A percentile compares a stretch with the other conserved stretches of the same genome.
These are phyloP conservation scores for Ceyx melanurus DNA, from an alignment of 2,113 vertebrate genomes.

Conservation along the genomic window DNA sequence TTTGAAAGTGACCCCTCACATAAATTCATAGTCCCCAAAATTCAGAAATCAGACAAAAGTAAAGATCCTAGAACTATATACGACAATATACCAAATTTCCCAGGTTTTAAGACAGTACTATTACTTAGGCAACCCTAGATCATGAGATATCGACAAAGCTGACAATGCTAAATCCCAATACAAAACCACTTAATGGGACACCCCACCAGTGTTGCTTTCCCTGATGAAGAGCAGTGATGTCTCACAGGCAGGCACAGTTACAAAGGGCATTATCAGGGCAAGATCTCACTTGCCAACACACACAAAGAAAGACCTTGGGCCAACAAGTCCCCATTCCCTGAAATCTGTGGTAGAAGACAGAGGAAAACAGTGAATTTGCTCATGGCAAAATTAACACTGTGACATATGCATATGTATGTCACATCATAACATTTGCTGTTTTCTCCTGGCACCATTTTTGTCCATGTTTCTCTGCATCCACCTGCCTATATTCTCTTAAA, in stretches of 20 bases:
- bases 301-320: neutral
- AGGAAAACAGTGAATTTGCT: neutral
- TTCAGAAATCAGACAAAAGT: neutral
- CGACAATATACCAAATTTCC: neutral
- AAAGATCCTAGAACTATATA: neutral
- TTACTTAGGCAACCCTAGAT: neutral
- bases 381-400: neutral
- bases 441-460: neutral
- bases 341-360: neutral
- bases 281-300: neutral
- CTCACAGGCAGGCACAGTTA: accelerated
- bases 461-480: neutral
- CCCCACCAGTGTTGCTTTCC: neutral
- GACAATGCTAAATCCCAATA: accelerated
- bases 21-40: neutral
- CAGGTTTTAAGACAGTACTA: neutral
- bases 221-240: accelerated
- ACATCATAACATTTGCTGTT: neutral
- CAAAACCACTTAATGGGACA: neutral
- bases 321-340: neutral
- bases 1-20: neutral
- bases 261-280: neutral
- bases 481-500: neutral
- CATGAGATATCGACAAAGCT: accelerated
- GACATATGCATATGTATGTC: neutral